Conservation (phyloP, 1,140 invertebrate species). For the Diuraphis noxia region DNA sequence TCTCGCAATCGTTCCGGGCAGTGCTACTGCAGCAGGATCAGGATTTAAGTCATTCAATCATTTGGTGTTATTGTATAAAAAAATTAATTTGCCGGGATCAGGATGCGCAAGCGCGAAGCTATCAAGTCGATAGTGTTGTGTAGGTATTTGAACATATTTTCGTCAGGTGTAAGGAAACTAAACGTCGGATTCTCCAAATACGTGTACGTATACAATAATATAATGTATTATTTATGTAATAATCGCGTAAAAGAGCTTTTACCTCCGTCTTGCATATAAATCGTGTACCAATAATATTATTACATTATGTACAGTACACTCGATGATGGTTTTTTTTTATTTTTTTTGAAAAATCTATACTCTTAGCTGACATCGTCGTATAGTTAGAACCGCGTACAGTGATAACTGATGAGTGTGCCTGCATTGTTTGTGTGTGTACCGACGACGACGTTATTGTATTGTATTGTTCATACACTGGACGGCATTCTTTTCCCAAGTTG, state of each 20-base stretch:
- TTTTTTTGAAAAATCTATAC: background rate
- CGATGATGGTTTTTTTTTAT: background rate
- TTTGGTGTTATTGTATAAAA: background rate
- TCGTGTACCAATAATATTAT: background rate
- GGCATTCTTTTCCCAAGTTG: slow-evolving; percentile 39
- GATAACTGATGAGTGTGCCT: background rate
- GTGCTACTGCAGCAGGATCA: background rate
- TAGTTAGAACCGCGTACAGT: background rate
- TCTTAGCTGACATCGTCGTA: background rate
- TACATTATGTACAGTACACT: background rate
- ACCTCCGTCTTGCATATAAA: background rate
- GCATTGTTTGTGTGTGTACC: background rate
- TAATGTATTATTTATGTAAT: background rate
- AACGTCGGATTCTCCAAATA: slow-evolving; percentile 24
- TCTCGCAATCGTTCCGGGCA: too few relatives aligned
- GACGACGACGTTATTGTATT: background rate
- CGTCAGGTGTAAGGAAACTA: slow-evolving; percentile 6
- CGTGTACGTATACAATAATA: slow-evolving; percentile 23
- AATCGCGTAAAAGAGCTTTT: background rate
- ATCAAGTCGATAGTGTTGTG: slow-evolving; percentile 22
- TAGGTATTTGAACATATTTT: background rate
- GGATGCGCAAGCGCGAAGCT: background rate
- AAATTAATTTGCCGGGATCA: background rate
- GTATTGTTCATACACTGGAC: background rate
- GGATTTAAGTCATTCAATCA: background rate